Evolutionary conservation across 2,113 vertebrate genomes (phyloP), one percentile per base, ranked within the genome.

Genomic region (Leptodactylus fuscus): DNA sequence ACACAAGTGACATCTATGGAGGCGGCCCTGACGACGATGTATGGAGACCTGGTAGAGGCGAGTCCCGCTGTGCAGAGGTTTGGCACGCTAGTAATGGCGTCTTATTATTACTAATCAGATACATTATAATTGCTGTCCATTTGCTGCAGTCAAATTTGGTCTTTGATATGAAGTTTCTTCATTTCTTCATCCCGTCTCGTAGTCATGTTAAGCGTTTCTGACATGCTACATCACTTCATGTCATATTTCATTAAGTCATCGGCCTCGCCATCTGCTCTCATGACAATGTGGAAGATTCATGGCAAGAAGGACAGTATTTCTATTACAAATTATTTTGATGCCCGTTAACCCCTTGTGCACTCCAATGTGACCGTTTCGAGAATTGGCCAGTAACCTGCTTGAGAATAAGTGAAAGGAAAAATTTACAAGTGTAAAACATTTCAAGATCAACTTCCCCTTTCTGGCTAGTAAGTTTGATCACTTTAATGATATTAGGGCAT

Each of bases 181-280:
- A 29, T 16, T 73, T 78, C 22, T 67, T 27, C 55, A 18, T 53
- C 58, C 27, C 36, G 46, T 3, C 65, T 67, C 15, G 65, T 79
- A 20, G 65, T 78, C 13, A 78, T 24, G 32, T 70, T 85, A 78
- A 85, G 75, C 62, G 22, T 20, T 85, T 65, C 20, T 78, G 83
- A 85, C 74, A 38, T 78, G 11, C 46, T 51, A 85, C 83, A 85
- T 69, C 83, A 79, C 49, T 67, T 85, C 51, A 70, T 85, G 75
- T 85, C 83, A 78, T 38, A 53, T 79, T 65, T 79, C 44, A 85
- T 85, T 79, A 85, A 49, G 53, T 70, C 74, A 53, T 18, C 27
- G 62, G 46, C 29, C 5, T 29, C 67, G 60, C 83, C 83, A 85
- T 85, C 83, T 85, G 83, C 58, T 85, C 83, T 79, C 75, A 55